phyloP scores from a whole-genome alignment of 1,140 invertebrate species.

The Drosophila gunungcola region DNA sequence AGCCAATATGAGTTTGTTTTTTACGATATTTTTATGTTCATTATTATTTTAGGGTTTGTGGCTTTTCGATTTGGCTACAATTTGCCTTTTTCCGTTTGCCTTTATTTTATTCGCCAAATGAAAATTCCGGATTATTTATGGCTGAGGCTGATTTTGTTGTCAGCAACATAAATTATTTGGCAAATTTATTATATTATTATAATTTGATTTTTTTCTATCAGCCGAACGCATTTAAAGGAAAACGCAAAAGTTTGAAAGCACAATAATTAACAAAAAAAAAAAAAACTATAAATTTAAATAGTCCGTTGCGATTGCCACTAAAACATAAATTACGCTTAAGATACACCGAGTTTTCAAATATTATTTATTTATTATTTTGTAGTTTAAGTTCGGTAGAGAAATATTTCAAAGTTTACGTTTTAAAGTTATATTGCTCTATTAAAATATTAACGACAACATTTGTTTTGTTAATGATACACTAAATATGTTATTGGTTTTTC shows the following conservation, averaged over 20 bases:
- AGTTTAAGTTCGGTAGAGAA: no score
- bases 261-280: neutral
- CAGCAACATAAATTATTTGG: constrained; percentile 32
- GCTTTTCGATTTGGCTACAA: constrained; percentile 24
- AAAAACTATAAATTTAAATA: no score
- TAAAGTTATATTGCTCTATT: no score
- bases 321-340: no score
- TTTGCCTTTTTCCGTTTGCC: neutral
- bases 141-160: constrained; percentile 12
- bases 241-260: neutral
- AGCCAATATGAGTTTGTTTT: constrained; percentile 31
- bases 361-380: no score
- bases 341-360: no score
- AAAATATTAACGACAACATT: no score
- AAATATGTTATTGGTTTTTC: no score
- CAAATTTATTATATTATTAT: constrained; percentile 19
- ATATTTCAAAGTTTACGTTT: no score
- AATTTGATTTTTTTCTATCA: neutral
- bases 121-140: constrained; percentile 31
- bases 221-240: neutral
- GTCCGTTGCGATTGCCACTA: no score
- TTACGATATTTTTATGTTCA: constrained; percentile 47
- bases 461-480: no score
- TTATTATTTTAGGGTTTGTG: constrained; percentile 49
- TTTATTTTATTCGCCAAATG: constrained; percentile 16